phyloP scores from a whole-genome alignment of 2,888 invertebrate species.

The Zygaena filipendulae region DNA sequence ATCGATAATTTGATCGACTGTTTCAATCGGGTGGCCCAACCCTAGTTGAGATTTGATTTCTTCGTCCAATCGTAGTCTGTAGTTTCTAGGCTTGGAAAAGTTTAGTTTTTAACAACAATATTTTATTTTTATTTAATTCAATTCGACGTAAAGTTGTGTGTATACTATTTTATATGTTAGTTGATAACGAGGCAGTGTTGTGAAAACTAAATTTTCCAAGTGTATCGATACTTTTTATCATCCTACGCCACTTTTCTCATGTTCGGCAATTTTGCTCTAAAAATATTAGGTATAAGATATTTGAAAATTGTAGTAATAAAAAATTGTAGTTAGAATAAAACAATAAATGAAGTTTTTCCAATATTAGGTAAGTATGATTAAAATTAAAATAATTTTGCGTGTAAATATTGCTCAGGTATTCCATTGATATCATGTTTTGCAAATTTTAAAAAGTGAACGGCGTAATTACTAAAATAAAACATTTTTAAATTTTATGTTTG shows the following conservation, averaged over 20 bases:
- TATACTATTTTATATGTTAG: neutral
- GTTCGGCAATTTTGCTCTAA: conserved; percentile 38
- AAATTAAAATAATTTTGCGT: conserved; percentile 26
- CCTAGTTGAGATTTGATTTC: conserved; percentile 44
- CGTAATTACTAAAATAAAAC: too few species aligned
- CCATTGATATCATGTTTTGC: neutral
- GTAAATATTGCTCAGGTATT: conserved; percentile 36
- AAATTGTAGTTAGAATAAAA: conserved; percentile 13
- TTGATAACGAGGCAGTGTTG: conserved; percentile 24
- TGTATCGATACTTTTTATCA: conserved; percentile 29
- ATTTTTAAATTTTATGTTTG: too few species aligned
- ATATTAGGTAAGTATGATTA: conserved; percentile 17
- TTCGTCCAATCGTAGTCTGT: conserved; percentile 60
- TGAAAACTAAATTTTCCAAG: conserved; percentile 42
- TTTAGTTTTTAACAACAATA: conserved; percentile 47
- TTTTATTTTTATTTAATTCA: conserved; percentile 6
- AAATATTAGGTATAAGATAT: conserved; percentile 13
- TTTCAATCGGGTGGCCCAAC: conserved; percentile 27
- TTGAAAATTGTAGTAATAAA: conserved; percentile 9
- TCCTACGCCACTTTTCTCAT: conserved; percentile 27
- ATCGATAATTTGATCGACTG: conserved; percentile 30
- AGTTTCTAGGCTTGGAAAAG: conserved; percentile 36
- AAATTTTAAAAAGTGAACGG: too few species aligned
- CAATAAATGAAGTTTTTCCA: conserved; percentile 25
- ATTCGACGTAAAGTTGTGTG: conserved; percentile 4